Percentiles rank a stretch among this genome's conserved stretches.
These are phyloP conservation scores for Drosophila picticornis DNA, from an alignment of 2,888 invertebrate species.

Conservation along the genomic window DNA sequence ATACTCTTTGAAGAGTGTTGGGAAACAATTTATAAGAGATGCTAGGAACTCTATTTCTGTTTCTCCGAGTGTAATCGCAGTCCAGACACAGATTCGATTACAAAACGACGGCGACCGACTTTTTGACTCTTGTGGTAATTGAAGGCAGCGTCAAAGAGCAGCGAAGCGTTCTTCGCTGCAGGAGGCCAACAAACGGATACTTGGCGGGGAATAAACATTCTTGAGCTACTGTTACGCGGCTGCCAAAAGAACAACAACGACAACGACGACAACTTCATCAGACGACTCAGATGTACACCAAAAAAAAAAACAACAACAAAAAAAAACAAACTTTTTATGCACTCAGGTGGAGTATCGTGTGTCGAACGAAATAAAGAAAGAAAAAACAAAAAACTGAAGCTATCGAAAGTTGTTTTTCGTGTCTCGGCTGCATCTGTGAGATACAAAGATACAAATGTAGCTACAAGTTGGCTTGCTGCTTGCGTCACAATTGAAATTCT, in stretches of 20 bases:
- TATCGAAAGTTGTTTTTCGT: slow-evolving; percentile 74
- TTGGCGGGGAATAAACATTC: slow-evolving; percentile 53
- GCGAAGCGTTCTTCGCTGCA: slow-evolving; percentile 47
- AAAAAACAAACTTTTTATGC: background rate
- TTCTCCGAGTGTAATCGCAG: slow-evolving; percentile 6
- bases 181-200: slow-evolving; percentile 49
- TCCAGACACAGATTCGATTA: slow-evolving; percentile 59
- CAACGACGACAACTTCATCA: slow-evolving; percentile 50
- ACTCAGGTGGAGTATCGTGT: slow-evolving; percentile 42
- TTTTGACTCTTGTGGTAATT: slow-evolving; percentile 63
- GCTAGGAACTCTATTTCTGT: background rate
- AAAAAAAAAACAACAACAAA: background rate
- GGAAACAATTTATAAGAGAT: background rate
- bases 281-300: slow-evolving; percentile 2
- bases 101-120: slow-evolving; percentile 50
- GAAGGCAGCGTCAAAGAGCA: slow-evolving; percentile 36
- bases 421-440: slow-evolving; percentile 49
- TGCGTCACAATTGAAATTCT: slow-evolving; percentile 67
- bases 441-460: slow-evolving; percentile 51
- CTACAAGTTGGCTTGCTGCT: slow-evolving; percentile 47
- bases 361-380: slow-evolving; percentile 30
- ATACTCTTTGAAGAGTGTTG: rapidly evolving
- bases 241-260: slow-evolving; percentile 37
- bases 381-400: slow-evolving; percentile 22
- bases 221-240: slow-evolving; percentile 72